A percentile compares a stretch with the other conserved stretches of the same genome.
Conservation (phyloP, 2,113 vertebrate species). For the Corvus hawaiiensis region DNA sequence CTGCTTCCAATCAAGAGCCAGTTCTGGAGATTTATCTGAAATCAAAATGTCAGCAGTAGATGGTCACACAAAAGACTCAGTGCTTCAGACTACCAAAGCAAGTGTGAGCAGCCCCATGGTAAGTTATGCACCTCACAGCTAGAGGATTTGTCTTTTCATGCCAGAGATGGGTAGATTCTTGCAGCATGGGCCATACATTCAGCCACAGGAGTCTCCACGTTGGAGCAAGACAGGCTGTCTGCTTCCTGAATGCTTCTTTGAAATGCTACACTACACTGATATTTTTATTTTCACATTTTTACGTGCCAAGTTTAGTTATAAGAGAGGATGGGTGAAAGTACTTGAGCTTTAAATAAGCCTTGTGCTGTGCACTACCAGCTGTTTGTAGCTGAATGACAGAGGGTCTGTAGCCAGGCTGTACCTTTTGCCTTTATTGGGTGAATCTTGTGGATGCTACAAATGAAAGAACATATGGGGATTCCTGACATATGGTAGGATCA, state of each 20-base stretch:
- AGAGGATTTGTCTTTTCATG: not conserved
- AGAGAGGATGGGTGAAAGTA: constrained; percentile 10
- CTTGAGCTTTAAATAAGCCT: constrained; percentile 44
- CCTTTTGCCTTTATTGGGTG: not conserved
- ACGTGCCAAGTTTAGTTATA: not conserved
- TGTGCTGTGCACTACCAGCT: constrained; percentile 37
- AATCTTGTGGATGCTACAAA: not conserved
- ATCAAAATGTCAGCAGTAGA: not conserved
- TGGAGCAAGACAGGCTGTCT: constrained; percentile 33
- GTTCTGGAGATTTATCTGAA: not conserved
- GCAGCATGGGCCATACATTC: not conserved
- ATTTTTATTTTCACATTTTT: constrained; percentile 55
- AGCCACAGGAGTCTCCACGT: not conserved
- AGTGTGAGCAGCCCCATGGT: not conserved
- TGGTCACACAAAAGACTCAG: not conserved
- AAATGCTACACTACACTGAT: constrained; percentile 50
- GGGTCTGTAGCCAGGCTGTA: not conserved
- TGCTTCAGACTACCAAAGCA: not conserved
- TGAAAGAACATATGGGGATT: not conserved
- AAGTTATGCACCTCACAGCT: not conserved
- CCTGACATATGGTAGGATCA: not conserved
- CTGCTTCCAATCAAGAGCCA: not conserved
- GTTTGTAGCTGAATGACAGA: constrained; percentile 18
- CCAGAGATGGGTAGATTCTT: not conserved
- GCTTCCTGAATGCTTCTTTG: constrained; percentile 53